Conservation (phyloP, 2,113 vertebrate species). For the Equus przewalskii region DNA sequence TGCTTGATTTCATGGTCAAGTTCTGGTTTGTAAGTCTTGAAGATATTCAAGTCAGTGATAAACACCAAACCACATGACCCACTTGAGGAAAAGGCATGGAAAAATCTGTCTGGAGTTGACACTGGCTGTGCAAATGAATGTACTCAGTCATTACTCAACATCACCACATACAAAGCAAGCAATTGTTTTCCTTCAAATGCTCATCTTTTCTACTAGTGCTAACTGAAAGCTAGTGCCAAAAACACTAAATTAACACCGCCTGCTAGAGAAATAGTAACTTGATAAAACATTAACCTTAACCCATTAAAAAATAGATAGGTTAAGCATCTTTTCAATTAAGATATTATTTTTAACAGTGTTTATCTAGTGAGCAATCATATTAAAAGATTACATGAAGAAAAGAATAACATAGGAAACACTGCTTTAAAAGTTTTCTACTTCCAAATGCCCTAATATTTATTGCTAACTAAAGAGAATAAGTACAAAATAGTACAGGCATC, state of each 20-base stretch:
- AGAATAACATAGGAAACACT: background rate
- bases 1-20: slow-evolving; percentile 72
- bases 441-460: background rate
- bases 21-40: slow-evolving; percentile 62
- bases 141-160: slow-evolving; percentile 75
- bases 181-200: slow-evolving; percentile 72
- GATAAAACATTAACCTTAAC: slow-evolving; percentile 42
- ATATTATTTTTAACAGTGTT: slow-evolving; percentile 46
- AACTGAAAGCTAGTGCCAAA: slow-evolving; percentile 64
- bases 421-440: background rate
- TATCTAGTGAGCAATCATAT: slow-evolving; percentile 26
- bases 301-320: background rate
- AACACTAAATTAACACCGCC: slow-evolving; percentile 2
- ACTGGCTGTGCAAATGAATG: slow-evolving; percentile 79
- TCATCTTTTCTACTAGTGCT: slow-evolving; percentile 68
- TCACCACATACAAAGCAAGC: slow-evolving; percentile 81
- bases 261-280: background rate
- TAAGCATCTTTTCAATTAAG: slow-evolving; percentile 50
- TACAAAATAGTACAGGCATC: background rate
- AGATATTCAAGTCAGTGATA: slow-evolving; percentile 67
- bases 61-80: slow-evolving; percentile 59
- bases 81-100: slow-evolving; percentile 31
- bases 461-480: background rate
- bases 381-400: background rate
- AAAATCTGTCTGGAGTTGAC: slow-evolving; percentile 70